Percentiles rank a stretch among this genome's conserved stretches.
phyloP scores from a whole-genome alignment of 2,113 vertebrate species.

The Poeciliopsis turrubarensis region DNA sequence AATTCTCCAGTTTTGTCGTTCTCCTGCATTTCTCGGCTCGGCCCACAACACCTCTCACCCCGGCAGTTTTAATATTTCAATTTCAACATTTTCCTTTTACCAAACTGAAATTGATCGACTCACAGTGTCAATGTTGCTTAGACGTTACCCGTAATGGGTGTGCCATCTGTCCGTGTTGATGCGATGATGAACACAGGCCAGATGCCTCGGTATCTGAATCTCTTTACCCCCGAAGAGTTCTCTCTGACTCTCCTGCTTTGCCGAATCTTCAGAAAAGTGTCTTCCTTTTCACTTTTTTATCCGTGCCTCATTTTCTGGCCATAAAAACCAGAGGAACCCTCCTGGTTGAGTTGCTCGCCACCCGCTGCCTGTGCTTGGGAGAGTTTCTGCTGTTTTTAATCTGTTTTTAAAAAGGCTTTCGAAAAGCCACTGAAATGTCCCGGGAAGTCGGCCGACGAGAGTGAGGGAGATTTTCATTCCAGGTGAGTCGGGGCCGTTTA shows the following conservation, averaged over 20 bases:
- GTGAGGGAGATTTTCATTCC: slow-evolving; percentile 44
- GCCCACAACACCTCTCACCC: too few relatives aligned
- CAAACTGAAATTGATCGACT: too few relatives aligned
- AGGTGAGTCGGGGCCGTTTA: slow-evolving; percentile 32
- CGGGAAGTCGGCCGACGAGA: slow-evolving; percentile 1
- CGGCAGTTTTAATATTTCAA: too few relatives aligned
- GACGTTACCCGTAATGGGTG: too few relatives aligned
- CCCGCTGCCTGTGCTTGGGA: background rate
- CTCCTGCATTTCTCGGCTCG: too few relatives aligned
- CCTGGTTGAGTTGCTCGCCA: slow-evolving; percentile 17
- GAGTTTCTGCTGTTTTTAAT: slow-evolving; percentile 2
- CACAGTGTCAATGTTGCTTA: too few relatives aligned
- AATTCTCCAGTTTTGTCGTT: too few relatives aligned
- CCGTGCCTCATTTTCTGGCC: slow-evolving; percentile 34
- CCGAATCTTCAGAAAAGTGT: background rate
- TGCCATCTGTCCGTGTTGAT: background rate
- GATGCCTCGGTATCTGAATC: background rate
- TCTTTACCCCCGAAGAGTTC: slow-evolving; percentile 14
- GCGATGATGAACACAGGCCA: slow-evolving; percentile 25
- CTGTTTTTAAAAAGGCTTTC: background rate
- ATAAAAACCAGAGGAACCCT: too few relatives aligned
- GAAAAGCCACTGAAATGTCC: slow-evolving; percentile 15
- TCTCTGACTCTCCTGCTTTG: slow-evolving; percentile 1
- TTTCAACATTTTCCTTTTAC: too few relatives aligned
- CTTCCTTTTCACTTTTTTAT: slow-evolving; percentile 24